Percentiles rank a stretch among this genome's conserved stretches.
Conservation (phyloP, 2,113 vertebrate species). For the Okapia johnstoni region DNA sequence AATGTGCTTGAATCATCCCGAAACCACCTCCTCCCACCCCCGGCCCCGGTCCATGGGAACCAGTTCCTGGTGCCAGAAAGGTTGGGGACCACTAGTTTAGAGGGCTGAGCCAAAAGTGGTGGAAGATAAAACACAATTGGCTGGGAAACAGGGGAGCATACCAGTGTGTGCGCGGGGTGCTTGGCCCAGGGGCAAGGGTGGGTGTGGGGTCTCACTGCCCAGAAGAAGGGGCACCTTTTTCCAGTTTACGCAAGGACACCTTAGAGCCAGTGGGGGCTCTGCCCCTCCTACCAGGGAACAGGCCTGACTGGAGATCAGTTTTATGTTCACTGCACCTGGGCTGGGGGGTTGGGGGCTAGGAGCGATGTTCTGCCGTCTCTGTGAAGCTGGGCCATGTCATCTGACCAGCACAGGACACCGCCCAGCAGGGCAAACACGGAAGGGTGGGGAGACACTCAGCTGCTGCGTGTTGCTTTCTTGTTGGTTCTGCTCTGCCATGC, state of each 20-base stretch:
- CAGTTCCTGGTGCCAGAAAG: not conserved
- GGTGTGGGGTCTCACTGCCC: not conserved
- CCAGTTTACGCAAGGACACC: not conserved
- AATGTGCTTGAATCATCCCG: not conserved
- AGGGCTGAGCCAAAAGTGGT: not conserved
- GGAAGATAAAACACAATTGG: accelerated
- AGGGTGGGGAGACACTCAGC: accelerated
- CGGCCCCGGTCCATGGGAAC: accelerated
- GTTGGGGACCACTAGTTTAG: not conserved
- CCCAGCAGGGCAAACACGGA: accelerated
- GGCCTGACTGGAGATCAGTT: not conserved
- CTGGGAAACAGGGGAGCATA: accelerated
- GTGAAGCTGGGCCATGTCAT: not conserved
- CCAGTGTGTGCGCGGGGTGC: accelerated
- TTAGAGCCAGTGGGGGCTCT: not conserved
- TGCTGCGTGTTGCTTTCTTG: accelerated
- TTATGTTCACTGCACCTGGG: accelerated
- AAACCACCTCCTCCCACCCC: not conserved
- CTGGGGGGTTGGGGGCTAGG: not conserved
- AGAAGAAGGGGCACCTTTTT: not conserved
- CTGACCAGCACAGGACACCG: not conserved
- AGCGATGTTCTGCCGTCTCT: not conserved
- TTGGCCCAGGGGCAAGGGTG: not conserved
- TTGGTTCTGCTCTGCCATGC: not conserved
- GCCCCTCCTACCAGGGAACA: not conserved